phyloP scores from a whole-genome alignment of 92 coral and sea anemone species.

The Heliopora coerulea region DNA sequence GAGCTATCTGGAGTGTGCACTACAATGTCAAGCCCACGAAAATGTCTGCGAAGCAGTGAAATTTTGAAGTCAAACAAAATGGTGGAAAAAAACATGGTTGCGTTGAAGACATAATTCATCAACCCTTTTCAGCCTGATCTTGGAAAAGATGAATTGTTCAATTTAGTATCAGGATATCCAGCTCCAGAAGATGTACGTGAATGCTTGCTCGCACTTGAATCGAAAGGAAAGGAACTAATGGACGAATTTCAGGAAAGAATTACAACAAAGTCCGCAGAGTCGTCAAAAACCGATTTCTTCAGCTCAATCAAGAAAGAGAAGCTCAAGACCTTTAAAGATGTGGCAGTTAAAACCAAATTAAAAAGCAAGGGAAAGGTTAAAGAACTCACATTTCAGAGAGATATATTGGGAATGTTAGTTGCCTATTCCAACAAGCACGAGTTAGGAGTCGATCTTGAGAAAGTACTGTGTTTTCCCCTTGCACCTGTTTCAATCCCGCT shows the following conservation, averaged over 20 bases:
- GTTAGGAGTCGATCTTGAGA: constrained; percentile 31
- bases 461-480: constrained; percentile 24
- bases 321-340: constrained; percentile 4
- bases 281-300: neutral
- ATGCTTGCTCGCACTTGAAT: constrained; percentile 2
- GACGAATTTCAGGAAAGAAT: constrained; percentile 4
- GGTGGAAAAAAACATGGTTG: neutral
- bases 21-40: constrained; percentile 7
- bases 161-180: constrained; percentile 24
- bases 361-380: constrained; percentile 13
- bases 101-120: constrained; percentile 3
- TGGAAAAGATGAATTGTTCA: neutral
- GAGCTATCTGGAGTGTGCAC: neutral
- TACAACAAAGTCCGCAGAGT: neutral
- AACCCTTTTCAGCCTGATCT: constrained; percentile 4
- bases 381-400: constrained; percentile 43
- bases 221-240: constrained; percentile 9
- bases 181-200: constrained; percentile 13
- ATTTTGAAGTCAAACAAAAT: constrained; percentile 3
- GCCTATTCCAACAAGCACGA: constrained; percentile 39
- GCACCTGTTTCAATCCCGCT: constrained; percentile 43
- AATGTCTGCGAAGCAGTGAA: constrained; percentile 13
- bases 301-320: constrained; percentile 11
- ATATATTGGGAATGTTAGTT: constrained; percentile 39
- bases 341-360: neutral